Conservation (phyloP, 2,113 vertebrate genomes). For the Diphyllodes magnificus region DNA sequence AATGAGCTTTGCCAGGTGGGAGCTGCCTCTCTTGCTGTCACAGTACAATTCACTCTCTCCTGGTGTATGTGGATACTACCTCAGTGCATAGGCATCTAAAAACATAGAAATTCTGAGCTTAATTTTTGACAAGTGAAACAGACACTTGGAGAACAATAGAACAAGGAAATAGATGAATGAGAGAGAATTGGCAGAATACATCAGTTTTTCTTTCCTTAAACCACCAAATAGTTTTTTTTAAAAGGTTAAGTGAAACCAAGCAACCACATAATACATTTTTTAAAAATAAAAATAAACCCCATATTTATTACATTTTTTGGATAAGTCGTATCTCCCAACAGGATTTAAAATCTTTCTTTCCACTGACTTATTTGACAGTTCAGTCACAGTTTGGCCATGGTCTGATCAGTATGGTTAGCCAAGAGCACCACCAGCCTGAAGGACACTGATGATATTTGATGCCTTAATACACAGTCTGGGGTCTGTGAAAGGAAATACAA, state of each 20-base stretch:
- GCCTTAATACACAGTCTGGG: background rate
- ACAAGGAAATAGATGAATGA: background rate
- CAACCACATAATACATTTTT: background rate
- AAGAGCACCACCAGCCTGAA: slow-evolving; percentile 10
- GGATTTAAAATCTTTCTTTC: background rate
- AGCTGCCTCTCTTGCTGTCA: background rate
- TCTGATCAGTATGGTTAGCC: background rate
- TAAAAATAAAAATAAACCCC: background rate
- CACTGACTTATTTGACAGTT: background rate
- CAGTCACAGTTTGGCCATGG: background rate
- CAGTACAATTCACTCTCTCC: background rate
- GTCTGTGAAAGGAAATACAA: slow-evolving; percentile 6
- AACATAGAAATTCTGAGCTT: background rate
- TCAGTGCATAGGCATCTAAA: background rate
- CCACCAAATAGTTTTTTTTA: background rate
- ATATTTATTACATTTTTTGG: background rate
- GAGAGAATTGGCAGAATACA: background rate
- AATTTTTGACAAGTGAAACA: background rate
- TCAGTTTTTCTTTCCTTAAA: background rate
- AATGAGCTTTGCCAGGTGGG: background rate
- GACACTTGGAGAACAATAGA: background rate
- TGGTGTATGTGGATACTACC: background rate
- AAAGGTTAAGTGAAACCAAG: background rate
- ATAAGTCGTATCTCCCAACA: background rate
- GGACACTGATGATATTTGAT: background rate